phyloP scores from a whole-genome alignment of 2,797 vertebrate genomes.

The Australoheros facetus region DNA sequence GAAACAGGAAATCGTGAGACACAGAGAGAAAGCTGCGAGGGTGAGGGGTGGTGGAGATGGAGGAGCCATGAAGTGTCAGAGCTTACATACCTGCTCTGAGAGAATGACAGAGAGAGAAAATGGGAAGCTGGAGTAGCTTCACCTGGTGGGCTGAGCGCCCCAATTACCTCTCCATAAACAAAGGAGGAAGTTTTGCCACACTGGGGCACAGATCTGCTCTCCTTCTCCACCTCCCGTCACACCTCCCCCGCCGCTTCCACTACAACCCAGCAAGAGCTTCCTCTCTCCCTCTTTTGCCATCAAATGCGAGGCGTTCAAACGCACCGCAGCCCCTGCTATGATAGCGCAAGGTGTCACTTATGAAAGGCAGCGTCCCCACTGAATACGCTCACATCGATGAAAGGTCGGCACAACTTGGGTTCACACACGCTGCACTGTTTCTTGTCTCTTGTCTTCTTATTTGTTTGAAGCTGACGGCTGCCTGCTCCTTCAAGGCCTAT shows the following conservation, averaged over 20 bases:
- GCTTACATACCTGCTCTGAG: constrained; percentile 50
- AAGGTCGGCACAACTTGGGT: constrained; percentile 66
- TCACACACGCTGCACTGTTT: constrained; percentile 46
- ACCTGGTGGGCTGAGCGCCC: constrained; percentile 60
- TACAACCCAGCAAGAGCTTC: constrained; percentile 46
- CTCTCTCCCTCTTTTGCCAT: constrained; percentile 49
- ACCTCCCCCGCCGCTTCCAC: not conserved
- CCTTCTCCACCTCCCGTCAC: constrained; percentile 5
- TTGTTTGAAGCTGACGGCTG: constrained; percentile 58
- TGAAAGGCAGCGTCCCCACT: constrained; percentile 70
- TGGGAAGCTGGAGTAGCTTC: constrained; percentile 43
- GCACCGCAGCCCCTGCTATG: constrained; percentile 60
- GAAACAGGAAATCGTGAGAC: constrained; percentile 69
- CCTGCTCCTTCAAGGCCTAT: constrained; percentile 48
- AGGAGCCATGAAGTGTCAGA: constrained; percentile 51
- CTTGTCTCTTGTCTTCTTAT: constrained; percentile 60
- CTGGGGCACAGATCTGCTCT: constrained; percentile 45
- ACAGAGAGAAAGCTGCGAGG: constrained; percentile 28
- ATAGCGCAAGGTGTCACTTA: constrained; percentile 74
- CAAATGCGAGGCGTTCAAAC: constrained; percentile 72
- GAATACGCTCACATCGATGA: constrained; percentile 67
- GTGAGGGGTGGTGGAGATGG: constrained; percentile 35
- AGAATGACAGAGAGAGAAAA: constrained; percentile 55
- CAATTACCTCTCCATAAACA: constrained; percentile 77
- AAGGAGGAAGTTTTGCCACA: constrained; percentile 72